A percentile compares a stretch with the other conserved stretches of the same genome.
These are phyloP conservation scores for Pterophyllum scalare DNA, from an alignment of 2,113 vertebrate species.

Conservation along the genomic window DNA sequence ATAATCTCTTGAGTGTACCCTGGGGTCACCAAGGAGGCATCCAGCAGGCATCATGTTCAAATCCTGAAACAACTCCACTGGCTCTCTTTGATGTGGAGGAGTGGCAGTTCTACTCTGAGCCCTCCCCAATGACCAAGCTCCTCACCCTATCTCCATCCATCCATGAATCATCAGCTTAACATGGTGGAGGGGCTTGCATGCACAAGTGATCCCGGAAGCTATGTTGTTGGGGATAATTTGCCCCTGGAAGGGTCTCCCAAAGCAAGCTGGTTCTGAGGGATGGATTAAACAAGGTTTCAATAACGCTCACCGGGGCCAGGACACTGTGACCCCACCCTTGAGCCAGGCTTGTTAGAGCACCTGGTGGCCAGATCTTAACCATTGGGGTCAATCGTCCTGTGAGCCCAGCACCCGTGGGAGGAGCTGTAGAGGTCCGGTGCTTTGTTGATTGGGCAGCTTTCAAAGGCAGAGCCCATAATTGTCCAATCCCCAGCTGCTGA, in stretches of 20 bases:
- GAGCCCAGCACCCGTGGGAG: not conserved
- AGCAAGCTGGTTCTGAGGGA: not conserved
- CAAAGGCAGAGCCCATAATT: not conserved
- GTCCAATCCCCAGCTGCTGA: not conserved
- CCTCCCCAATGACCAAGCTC: not conserved
- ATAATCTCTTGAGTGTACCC: not conserved
- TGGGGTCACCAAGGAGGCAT: not conserved
- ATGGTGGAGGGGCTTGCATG: rapidly evolving
- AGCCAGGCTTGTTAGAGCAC: not conserved
- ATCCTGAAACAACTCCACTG: not conserved
- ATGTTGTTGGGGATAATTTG: not conserved
- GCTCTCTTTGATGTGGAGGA: not conserved
- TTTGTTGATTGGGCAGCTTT: not conserved
- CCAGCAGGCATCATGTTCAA: not conserved
- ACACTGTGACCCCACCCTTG: not conserved
- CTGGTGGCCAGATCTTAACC: not conserved
- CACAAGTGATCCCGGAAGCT: not conserved
- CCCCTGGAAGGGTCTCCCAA: too few species aligned
- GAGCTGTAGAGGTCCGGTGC: not conserved
- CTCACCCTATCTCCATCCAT: rapidly evolving
- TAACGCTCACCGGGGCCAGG: not conserved
- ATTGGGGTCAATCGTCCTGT: not conserved
- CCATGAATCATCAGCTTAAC: rapidly evolving
- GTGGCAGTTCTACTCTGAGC: not conserved
- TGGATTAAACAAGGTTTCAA: not conserved